Conservation (phyloP, 2,888 invertebrate species). For the Hydroisotoma schaefferi region DNA sequence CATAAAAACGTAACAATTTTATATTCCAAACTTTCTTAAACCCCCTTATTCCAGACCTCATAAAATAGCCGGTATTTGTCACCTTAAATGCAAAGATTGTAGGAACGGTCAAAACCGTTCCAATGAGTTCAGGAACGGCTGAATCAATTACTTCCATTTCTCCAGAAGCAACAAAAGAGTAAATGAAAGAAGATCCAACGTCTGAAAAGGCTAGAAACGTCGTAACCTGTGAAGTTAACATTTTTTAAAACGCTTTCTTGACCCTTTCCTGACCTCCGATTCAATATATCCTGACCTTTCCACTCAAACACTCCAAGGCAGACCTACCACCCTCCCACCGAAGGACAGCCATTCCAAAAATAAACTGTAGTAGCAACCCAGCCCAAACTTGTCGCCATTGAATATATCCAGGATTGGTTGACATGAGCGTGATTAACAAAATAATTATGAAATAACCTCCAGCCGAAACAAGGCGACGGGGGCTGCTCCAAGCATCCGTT, state of each 20-base stretch:
- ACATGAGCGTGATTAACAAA: conserved; percentile 62
- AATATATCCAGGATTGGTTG: conserved; percentile 58
- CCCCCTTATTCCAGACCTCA: too few relatives aligned
- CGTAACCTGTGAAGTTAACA: conserved; percentile 64
- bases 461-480: conserved; percentile 65
- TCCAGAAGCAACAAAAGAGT: conserved; percentile 59
- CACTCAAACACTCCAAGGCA: conserved; percentile 66
- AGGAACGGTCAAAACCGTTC: conserved; percentile 49
- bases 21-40: too few relatives aligned
- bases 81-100: conserved; percentile 75
- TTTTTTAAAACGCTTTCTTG: too few relatives aligned
- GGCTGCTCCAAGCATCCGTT: conserved; percentile 61
- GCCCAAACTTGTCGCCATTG: conserved; percentile 76
- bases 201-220: conserved; percentile 75
- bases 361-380: conserved; percentile 78
- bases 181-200: conserved; percentile 79
- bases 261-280: too few relatives aligned
- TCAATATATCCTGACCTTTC: conserved; percentile 50
- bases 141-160: conserved; percentile 3
- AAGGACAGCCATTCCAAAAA: conserved; percentile 59
- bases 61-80: too few relatives aligned
- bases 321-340: conserved; percentile 74
- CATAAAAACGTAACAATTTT: conserved; percentile 26
- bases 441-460: conserved; percentile 65
- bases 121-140: not conserved